Conservation (phyloP, 2,888 invertebrate species). For the Spilosoma lubricipeda region DNA sequence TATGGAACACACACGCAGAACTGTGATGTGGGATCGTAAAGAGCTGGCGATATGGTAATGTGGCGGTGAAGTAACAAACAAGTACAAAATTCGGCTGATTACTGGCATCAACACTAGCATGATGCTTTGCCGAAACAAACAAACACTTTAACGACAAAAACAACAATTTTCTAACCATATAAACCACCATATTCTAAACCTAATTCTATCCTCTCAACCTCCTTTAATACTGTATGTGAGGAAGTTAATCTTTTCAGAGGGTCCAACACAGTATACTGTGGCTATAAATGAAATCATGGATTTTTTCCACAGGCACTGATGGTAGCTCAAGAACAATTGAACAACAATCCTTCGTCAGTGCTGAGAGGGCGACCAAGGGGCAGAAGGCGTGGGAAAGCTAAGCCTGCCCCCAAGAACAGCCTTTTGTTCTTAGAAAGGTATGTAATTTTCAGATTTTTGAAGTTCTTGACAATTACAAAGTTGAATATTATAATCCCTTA, state of each 20-base stretch:
- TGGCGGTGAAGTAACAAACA: not conserved
- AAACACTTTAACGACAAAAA: not conserved
- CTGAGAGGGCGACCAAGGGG: slow-evolving; percentile 76
- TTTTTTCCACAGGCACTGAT: slow-evolving; percentile 68
- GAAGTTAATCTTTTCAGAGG: too few relatives aligned
- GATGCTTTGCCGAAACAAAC: not conserved
- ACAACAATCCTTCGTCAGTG: slow-evolving; percentile 70
- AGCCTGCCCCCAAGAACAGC: slow-evolving; percentile 74
- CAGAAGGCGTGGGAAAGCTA: slow-evolving; percentile 78
- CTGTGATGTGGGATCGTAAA: not conserved
- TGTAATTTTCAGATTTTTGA: not conserved
- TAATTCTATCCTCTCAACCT: too few relatives aligned
- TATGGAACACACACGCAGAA: not conserved
- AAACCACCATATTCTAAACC: too few relatives aligned
- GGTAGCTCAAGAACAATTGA: slow-evolving; percentile 80
- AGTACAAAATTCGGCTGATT: not conserved
- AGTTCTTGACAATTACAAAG: too few relatives aligned
- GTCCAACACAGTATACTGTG: too few relatives aligned
- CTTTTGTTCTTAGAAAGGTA: slow-evolving; percentile 79
- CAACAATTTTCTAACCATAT: not conserved
- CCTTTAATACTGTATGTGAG: too few relatives aligned
- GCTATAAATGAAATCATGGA: not conserved
- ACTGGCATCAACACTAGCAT: not conserved
- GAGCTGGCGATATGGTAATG: not conserved
- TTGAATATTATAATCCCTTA: not conserved